Evolutionary conservation across 2,113 vertebrate species (phyloP).

Genomic region (Ondatra zibethicus): DNA sequence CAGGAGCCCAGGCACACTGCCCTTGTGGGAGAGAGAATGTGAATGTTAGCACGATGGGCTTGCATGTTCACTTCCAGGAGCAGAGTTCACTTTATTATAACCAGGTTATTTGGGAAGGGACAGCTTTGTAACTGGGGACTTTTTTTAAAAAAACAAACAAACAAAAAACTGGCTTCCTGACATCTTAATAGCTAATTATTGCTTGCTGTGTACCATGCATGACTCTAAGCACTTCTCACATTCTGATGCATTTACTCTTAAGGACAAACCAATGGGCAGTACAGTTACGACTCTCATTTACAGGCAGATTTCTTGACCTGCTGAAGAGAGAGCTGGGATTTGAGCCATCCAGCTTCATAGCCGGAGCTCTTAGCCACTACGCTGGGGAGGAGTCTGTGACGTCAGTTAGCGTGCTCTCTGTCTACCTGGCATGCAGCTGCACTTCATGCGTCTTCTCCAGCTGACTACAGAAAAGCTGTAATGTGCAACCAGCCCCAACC

Average conservation of each 20-base stretch:
- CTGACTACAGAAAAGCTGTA: neutral
- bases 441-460: neutral
- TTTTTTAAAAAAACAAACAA: too few species aligned
- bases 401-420: too few species aligned
- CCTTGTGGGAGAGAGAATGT: neutral
- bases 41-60: neutral
- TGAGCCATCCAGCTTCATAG: neutral
- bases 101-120: constrained; percentile 55
- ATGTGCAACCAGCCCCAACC: neutral
- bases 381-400: neutral
- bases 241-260: neutral
- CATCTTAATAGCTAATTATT: constrained; percentile 41
- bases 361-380: fast-evolving
- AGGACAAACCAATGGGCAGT: neutral
- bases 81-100: constrained; percentile 62
- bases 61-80: constrained; percentile 41
- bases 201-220: neutral
- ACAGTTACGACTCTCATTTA: neutral
- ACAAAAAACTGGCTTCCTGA: neutral
- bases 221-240: neutral
- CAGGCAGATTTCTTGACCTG: neutral
- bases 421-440: fast-evolving
- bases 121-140: constrained; percentile 26
- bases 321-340: neutral
- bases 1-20: neutral